Percentiles rank a stretch among this genome's conserved stretches.
Evolutionary conservation across 1,140 invertebrate species (phyloP).

Genomic region (Dreissena polymorpha): DNA sequence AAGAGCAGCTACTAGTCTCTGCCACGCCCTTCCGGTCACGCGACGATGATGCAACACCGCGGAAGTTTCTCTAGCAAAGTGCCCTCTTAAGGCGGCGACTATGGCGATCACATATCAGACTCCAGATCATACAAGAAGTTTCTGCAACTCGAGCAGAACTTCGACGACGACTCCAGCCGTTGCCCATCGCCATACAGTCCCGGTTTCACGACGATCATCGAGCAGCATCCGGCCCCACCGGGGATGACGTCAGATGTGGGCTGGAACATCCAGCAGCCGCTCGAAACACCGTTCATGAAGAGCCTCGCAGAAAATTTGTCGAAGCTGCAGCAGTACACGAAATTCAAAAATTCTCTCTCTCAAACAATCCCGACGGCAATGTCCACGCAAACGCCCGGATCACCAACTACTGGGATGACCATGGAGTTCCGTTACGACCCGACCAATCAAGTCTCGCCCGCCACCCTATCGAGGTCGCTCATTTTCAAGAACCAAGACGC

Average conservation of each 20-base stretch:
- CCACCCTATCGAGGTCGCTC: slow-evolving; percentile 37
- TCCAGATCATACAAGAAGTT: slow-evolving; percentile 63
- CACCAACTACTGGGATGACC: slow-evolving; percentile 39
- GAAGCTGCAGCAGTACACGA: slow-evolving; percentile 49
- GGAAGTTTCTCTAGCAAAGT: slow-evolving; percentile 49
- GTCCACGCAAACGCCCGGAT: not conserved
- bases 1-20: slow-evolving; percentile 27
- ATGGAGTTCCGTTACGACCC: slow-evolving; percentile 54
- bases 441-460: slow-evolving; percentile 6
- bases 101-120: slow-evolving; percentile 56
- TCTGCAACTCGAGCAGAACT: slow-evolving; percentile 60
- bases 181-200: slow-evolving; percentile 54
- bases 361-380: slow-evolving; percentile 38
- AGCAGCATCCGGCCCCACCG: slow-evolving; percentile 47
- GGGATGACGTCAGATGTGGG: slow-evolving; percentile 50
- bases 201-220: slow-evolving; percentile 48
- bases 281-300: not conserved
- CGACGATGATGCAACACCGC: slow-evolving; percentile 57
- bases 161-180: slow-evolving; percentile 58
- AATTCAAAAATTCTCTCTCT: slow-evolving; percentile 22
- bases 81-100: slow-evolving; percentile 44
- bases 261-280: slow-evolving; percentile 22
- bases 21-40: slow-evolving; percentile 35
- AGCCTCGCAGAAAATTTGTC: slow-evolving; percentile 53
- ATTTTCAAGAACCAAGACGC: slow-evolving; percentile 52